Evolutionary conservation across 2,888 invertebrate species (phyloP), one percentile per base, ranked within the genome.

Genomic region (Campoplex nolae): DNA sequence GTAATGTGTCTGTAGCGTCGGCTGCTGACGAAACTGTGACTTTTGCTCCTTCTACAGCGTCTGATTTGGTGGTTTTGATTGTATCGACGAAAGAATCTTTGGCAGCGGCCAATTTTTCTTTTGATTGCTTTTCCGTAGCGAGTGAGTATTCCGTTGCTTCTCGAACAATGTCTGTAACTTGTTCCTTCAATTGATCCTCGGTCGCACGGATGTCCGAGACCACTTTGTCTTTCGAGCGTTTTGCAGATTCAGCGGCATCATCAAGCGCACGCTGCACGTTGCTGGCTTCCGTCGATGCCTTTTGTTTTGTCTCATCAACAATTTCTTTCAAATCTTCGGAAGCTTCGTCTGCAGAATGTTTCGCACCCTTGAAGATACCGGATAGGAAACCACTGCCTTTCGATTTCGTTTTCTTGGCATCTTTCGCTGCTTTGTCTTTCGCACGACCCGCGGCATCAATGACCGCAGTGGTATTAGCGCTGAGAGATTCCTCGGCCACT

Each of bases 301-400:
- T 90, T 35, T 86, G 80, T 28, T 90, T 91, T 0, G 89, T 87
- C 45, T 91, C 90, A 7, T 92, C 89, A 45, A 68, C 35, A 58
- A 89, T 89, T 71, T 90, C 90, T 67, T 83, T 88, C 0, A 83
- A 88, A 7, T 90, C 90, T 0, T 88, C 90, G 3, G 90, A 67
- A 8, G 78, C 89, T n/a, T 91, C 91, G 8, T 93, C 95, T 16
- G 95, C 95, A 89, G 95, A 95, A 77, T 95, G 95, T 70, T 90
- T 91, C n/a, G 84, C 75, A n/a, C 89, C 86, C 18, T 90, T 88
- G 74, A 89, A 86, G 35, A 89, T 86, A 28, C 91, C 91, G 7
- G 91, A 90, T 11, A 91, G 87, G 58, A 91, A 89, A 13, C 90
- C 89, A 51, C 89, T 82, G 9, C 83, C 74, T 80, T 89, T 89